Evolutionary conservation across 2,113 vertebrate genomes (phyloP).

Genomic region (Heloderma charlesbogerti): DNA sequence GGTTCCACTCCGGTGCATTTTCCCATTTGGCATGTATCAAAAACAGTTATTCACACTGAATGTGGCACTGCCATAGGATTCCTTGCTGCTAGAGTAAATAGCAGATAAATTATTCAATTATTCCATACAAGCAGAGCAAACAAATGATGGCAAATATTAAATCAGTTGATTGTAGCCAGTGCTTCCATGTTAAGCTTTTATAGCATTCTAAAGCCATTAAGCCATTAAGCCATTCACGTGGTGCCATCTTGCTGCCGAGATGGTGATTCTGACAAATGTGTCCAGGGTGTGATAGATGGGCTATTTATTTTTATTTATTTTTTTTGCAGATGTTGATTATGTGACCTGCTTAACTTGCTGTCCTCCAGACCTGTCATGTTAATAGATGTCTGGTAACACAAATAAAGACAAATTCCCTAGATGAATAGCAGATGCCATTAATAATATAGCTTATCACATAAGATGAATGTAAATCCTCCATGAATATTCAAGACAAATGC

Average conservation of each 20-base stretch:
- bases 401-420: slow-evolving; percentile 59
- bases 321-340: slow-evolving; percentile 70
- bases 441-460: slow-evolving; percentile 3
- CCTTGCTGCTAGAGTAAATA: slow-evolving; percentile 55
- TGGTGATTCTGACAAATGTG: slow-evolving; percentile 67
- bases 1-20: slow-evolving; percentile 46
- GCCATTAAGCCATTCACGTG: slow-evolving; percentile 70
- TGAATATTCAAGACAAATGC: background rate
- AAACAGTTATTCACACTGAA: slow-evolving; percentile 54
- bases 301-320: slow-evolving; percentile 6
- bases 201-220: slow-evolving; percentile 75
- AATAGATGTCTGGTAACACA: slow-evolving; percentile 57
- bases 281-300: slow-evolving; percentile 75
- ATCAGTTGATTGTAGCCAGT: slow-evolving; percentile 63
- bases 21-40: slow-evolving; percentile 49
- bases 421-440: slow-evolving; percentile 29
- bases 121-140: slow-evolving; percentile 54
- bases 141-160: slow-evolving; percentile 71
- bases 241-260: slow-evolving; percentile 54
- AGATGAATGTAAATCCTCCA: background rate
- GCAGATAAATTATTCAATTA: slow-evolving; percentile 72
- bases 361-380: slow-evolving; percentile 58
- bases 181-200: slow-evolving; percentile 60
- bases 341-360: slow-evolving; percentile 61
- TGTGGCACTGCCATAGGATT: slow-evolving; percentile 37